These are phyloP conservation scores for Samia ricini DNA, from an alignment of 1,140 invertebrate species.

Conservation along the genomic window DNA sequence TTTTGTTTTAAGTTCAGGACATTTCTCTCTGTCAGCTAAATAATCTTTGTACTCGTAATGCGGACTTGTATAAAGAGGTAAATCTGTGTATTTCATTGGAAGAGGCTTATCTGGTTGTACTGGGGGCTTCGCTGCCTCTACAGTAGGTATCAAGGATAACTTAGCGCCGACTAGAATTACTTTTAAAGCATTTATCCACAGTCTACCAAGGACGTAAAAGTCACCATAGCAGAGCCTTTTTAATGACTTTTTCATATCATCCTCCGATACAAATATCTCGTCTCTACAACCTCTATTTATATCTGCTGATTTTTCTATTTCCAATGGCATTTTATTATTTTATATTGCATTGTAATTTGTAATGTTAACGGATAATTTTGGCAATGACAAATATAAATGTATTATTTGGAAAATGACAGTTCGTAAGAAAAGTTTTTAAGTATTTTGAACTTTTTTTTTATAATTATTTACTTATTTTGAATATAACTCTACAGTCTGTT, in stretches of 20 bases:
- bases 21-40: conserved; percentile 33
- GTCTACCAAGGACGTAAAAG: conserved; percentile 41
- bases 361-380: conserved; percentile 18
- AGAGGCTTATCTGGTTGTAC: conserved; percentile 41
- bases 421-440: not conserved
- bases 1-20: conserved; percentile 38
- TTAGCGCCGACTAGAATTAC: conserved; percentile 37
- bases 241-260: conserved; percentile 23
- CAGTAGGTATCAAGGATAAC: conserved; percentile 35
- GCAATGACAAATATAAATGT: conserved; percentile 10
- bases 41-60: conserved; percentile 55
- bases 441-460: not conserved
- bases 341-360: conserved; percentile 13
- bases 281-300: not conserved
- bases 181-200: conserved; percentile 48
- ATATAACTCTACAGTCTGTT: too few species aligned
- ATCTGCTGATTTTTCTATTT: not conserved
- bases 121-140: conserved; percentile 34
- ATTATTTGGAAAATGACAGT: not conserved
- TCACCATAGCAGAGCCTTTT: conserved; percentile 31
- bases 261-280: conserved; percentile 24
- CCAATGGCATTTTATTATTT: conserved; percentile 1
- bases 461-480: not conserved
- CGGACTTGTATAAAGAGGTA: conserved; percentile 54
- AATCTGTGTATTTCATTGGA: conserved; percentile 52